Percentiles rank a stretch among this genome's conserved stretches.
phyloP scores from a whole-genome alignment of 2,113 vertebrate genomes.

The Megaceryle torquata region DNA sequence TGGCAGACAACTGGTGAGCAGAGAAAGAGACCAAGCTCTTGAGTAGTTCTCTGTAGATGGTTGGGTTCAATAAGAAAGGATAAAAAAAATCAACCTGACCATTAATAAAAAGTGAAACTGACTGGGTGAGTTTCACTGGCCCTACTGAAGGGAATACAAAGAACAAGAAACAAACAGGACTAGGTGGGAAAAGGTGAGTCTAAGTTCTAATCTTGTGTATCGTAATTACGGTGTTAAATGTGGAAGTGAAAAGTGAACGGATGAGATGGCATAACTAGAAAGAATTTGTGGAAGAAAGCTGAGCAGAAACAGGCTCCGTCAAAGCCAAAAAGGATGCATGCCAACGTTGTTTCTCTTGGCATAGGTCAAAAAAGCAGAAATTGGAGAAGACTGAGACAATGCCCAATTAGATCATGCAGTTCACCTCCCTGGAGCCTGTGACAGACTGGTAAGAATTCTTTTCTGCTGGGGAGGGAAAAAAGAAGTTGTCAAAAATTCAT shows the following conservation, averaged over 20 bases:
- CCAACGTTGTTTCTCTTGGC: conserved; percentile 64
- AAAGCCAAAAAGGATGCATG: conserved; percentile 58
- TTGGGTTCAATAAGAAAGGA: not conserved
- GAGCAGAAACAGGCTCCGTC: conserved; percentile 56
- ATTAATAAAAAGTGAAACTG: not conserved
- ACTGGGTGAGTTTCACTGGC: not conserved
- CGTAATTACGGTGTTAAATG: conserved; percentile 26
- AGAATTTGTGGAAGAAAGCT: conserved; percentile 42
- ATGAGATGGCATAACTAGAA: conserved; percentile 56
- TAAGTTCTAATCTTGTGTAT: conserved; percentile 8
- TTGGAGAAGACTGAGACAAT: conserved; percentile 62
- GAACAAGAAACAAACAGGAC: not conserved
- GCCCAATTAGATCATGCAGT: conserved; percentile 63
- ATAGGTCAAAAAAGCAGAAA: conserved; percentile 67
- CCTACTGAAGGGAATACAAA: not conserved
- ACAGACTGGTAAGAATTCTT: conserved; percentile 21
- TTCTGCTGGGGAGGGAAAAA: not conserved
- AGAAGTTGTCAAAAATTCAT: not conserved
- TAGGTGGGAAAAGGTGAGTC: conserved; percentile 5
- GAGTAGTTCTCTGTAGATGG: conserved; percentile 4
- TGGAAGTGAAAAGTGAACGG: not conserved
- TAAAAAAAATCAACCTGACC: not conserved
- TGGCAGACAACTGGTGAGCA: not conserved
- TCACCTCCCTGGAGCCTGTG: conserved; percentile 40
- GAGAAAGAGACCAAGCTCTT: not conserved